phyloP scores from a whole-genome alignment of 2,888 invertebrate genomes.

The Leucophora obtusa region DNA sequence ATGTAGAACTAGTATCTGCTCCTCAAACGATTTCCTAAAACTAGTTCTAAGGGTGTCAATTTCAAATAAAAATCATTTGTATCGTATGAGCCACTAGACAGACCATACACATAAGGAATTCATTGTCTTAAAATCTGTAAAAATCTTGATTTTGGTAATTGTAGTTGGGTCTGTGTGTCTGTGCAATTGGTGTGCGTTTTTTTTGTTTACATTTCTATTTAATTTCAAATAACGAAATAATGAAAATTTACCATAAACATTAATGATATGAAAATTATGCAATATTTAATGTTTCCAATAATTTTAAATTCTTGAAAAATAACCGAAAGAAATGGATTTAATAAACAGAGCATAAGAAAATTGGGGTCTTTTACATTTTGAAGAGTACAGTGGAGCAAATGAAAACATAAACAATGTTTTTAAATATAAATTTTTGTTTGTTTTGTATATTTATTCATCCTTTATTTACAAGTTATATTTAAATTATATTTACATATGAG shows the following conservation, averaged over 20 bases:
- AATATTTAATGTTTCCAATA: constrained; percentile 13
- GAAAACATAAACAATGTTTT: no score
- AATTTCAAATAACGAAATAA: constrained; percentile 25
- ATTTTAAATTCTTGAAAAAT: constrained; percentile 10
- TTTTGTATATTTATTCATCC: no score
- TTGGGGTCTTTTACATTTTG: background rate
- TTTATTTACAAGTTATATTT: no score
- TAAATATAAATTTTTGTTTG: no score
- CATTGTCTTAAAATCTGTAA: constrained; percentile 11
- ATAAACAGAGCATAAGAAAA: background rate
- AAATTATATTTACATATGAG: no score
- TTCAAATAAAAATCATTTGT: no score
- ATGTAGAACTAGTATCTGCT: no score
- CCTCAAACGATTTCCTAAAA: no score
- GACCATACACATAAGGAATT: no score
- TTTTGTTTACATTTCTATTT: constrained; percentile 42
- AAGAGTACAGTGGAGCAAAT: background rate
- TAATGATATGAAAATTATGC: constrained; percentile 17
- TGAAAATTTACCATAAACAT: constrained; percentile 10
- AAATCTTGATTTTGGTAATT: background rate
- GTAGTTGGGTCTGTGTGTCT: background rate
- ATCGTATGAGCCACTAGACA: no score
- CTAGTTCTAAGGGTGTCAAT: no score
- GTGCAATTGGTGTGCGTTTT: constrained; percentile 7
- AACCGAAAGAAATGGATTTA: constrained; percentile 9